Percentiles rank a stretch among this genome's conserved stretches.
Evolutionary conservation across 2,113 vertebrate species (phyloP).

Genomic region (Vidua macroura): DNA sequence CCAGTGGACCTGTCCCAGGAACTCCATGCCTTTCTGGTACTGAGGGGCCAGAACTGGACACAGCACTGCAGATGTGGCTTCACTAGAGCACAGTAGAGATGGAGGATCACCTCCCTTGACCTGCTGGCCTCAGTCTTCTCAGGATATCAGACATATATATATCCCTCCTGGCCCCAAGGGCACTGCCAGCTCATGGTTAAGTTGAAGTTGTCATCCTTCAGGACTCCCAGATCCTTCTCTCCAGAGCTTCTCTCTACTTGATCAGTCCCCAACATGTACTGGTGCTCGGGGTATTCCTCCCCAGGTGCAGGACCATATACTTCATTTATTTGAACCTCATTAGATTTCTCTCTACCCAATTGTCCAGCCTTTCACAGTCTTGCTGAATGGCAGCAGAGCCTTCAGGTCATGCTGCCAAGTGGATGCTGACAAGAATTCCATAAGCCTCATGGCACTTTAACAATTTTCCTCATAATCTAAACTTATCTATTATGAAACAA

Average conservation of each 20-base stretch:
- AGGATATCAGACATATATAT: neutral
- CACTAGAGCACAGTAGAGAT: neutral
- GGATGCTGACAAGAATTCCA: neutral
- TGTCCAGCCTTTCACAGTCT: neutral
- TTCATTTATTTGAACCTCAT: neutral
- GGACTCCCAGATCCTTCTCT: neutral
- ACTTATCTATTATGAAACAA: neutral
- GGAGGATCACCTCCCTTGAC: neutral
- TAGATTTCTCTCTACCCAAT: neutral
- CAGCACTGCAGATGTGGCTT: neutral
- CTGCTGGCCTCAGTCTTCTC: neutral
- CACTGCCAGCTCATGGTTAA: neutral
- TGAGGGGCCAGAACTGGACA: neutral
- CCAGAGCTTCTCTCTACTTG: neutral
- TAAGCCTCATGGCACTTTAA: neutral
- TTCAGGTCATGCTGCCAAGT: neutral
- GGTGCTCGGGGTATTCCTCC: neutral
- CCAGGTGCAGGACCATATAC: neutral
- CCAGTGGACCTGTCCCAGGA: neutral
- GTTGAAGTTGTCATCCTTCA: neutral
- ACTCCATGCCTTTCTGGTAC: neutral
- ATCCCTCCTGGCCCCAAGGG: neutral
- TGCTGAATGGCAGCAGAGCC: neutral
- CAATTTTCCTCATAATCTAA: neutral
- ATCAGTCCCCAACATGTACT: neutral